Evolutionary conservation across 2,113 vertebrate genomes (phyloP), one percentile per base, ranked within the genome.

Genomic region (Numenius arquata): DNA sequence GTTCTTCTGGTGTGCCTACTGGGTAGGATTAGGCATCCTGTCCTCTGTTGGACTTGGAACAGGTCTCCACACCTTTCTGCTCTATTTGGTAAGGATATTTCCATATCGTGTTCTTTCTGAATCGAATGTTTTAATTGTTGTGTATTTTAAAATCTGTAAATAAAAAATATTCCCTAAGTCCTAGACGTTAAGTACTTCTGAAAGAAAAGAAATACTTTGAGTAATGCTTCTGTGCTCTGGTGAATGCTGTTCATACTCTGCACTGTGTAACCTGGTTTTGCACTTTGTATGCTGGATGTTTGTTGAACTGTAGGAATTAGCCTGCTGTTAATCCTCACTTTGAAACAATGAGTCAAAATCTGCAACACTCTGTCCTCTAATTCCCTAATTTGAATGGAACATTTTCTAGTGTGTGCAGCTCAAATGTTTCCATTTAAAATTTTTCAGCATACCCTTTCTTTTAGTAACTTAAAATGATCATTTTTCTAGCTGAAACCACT

Each of bases 1-100:
- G 94, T 98, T 98, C 91, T 98, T 99, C 91, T 98, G 99, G 98
- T 99, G 99, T 96, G 97, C 98, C 98, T 99, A 98, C 97, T 99
- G 98, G 98, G 97, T 99, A 94, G 98, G 98, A 97, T 89, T 99
- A 96, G 99, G 98, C 94, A 98, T 99, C 96, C 98, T 99, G 65
- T 99, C 98, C 88, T 99, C 98, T 56, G 98, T 99, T 93, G 99
- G 99, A 65, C 99, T 99, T 86, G 98, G 98, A 97, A 99, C 99
- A 8, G 98, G 98, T 62, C 98, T 99, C 88, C 99, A 99, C 96
- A 99, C 98, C 91, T 99, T 99, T 95, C 98, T 99, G 78, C 99
- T 99, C 73, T 99, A 99, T 96, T 98, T 99, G 99, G 99, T 99
- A 99, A 98, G 98, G 68, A 45, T 50, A 27, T 90, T 96, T 91